These are phyloP conservation scores for Eupeodes latifasciatus DNA, from an alignment of 2,888 invertebrate species.

Conservation along the genomic window DNA sequence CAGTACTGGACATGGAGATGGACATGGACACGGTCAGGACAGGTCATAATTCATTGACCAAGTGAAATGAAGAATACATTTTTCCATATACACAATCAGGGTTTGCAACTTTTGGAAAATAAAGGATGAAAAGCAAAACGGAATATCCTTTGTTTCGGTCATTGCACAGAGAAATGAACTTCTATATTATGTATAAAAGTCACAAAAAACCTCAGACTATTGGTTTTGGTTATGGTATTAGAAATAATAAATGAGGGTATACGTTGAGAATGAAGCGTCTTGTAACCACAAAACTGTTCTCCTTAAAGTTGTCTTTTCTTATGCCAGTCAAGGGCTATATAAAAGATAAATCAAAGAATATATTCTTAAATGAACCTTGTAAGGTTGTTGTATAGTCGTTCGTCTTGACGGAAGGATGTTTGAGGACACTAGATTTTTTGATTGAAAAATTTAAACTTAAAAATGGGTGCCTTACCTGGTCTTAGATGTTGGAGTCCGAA, in stretches of 20 bases:
- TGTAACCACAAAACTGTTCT: conserved; percentile 61
- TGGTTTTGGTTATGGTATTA: conserved; percentile 50
- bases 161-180: conserved; percentile 43
- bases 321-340: not conserved
- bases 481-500: no score
- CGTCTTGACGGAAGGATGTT: not conserved
- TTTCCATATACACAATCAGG: conserved; percentile 50
- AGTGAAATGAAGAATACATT: conserved; percentile 72
- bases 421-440: not conserved
- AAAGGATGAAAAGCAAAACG: not conserved
- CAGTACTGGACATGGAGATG: conserved; percentile 13
- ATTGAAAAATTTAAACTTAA: no score
- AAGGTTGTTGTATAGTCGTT: not conserved
- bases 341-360: conserved; percentile 1
- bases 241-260: conserved; percentile 67
- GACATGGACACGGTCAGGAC: conserved; percentile 26
- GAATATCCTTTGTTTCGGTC: conserved; percentile 61
- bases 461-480: no score
- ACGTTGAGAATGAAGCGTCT: not conserved
- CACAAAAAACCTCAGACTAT: conserved; percentile 69
- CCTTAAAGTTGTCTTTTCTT: conserved; percentile 3
- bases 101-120: conserved; percentile 29
- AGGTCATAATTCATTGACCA: conserved; percentile 72
- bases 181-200: not conserved
- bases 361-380: not conserved